These are phyloP conservation scores for Trichechus manatus DNA, from an alignment of 2,113 vertebrate genomes.

Conservation along the genomic window DNA sequence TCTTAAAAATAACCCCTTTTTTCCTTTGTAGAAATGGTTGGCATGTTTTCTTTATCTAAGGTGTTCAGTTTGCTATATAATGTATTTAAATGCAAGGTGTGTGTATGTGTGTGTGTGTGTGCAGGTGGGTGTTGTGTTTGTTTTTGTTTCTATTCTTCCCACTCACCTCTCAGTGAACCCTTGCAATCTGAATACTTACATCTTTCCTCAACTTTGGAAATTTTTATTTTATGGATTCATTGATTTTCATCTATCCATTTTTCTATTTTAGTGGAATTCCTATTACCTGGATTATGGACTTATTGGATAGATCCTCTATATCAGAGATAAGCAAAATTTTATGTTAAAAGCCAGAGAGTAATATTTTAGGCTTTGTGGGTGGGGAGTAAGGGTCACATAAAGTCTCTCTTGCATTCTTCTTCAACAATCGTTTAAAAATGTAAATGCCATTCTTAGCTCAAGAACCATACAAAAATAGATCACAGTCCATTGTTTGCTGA, in stretches of 20 bases:
- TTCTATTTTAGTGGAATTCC: not conserved
- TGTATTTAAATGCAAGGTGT: not conserved
- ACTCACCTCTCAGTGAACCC: not conserved
- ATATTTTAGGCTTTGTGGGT: not conserved
- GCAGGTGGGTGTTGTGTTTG: not conserved
- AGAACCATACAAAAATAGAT: not conserved
- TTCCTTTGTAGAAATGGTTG: not conserved
- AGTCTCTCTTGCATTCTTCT: not conserved
- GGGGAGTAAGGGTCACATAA: not conserved
- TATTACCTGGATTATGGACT: not conserved
- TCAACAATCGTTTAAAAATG: not conserved
- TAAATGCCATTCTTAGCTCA: not conserved
- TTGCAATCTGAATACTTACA: not conserved
- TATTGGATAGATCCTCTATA: not conserved
- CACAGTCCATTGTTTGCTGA: not conserved
- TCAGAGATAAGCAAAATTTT: not conserved
- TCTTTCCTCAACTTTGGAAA: not conserved
- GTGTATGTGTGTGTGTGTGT: not conserved
- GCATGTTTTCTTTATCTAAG: not conserved
- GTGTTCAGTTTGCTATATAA: not conserved
- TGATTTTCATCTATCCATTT: not conserved
- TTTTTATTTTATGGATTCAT: not conserved
- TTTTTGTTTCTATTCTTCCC: not conserved
- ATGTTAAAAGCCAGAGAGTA: not conserved
- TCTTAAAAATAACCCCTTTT: not conserved